Percentiles rank a stretch among this genome's conserved stretches.
phyloP scores from a whole-genome alignment of 2,113 vertebrate species.

The Spheniscus mendiculus region DNA sequence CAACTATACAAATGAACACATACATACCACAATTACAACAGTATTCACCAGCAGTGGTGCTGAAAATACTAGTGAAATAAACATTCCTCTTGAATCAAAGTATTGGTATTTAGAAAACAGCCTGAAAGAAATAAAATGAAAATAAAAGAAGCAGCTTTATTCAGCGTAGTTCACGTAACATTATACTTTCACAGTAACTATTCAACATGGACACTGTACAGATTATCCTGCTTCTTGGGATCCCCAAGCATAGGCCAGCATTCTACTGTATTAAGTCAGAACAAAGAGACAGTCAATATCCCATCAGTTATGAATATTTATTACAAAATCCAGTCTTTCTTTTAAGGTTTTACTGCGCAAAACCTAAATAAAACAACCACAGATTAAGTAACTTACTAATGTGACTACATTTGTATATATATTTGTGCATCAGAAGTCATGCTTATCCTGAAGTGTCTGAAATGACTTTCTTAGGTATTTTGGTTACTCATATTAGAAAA shows the following conservation, averaged over 20 bases:
- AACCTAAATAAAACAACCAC: neutral
- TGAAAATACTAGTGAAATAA: slow-evolving; percentile 92
- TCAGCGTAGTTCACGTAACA: neutral
- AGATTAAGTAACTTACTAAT: neutral
- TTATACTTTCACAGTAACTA: neutral
- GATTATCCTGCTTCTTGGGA: neutral
- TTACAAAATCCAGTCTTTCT: neutral
- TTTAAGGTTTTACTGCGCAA: neutral
- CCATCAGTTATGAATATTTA: neutral
- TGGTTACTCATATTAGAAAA: neutral
- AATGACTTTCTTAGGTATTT: neutral
- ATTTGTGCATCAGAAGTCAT: neutral
- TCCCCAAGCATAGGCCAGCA: neutral
- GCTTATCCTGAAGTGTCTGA: neutral
- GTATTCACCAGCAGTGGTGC: slow-evolving; percentile 88
- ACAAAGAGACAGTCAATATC: neutral
- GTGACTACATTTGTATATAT: neutral
- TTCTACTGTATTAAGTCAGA: neutral
- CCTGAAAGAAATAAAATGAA: slow-evolving; percentile 70
- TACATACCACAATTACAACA: slow-evolving; percentile 92
- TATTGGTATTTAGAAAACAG: slow-evolving; percentile 92
- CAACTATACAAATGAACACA: neutral
- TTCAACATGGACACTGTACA: neutral
- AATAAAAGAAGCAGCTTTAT: neutral
- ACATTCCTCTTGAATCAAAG: slow-evolving; percentile 97